A percentile compares a stretch with the other conserved stretches of the same genome.
These are phyloP conservation scores for Gymnothorax javanicus DNA, from an alignment of 2,797 vertebrate species.

Conservation along the genomic window DNA sequence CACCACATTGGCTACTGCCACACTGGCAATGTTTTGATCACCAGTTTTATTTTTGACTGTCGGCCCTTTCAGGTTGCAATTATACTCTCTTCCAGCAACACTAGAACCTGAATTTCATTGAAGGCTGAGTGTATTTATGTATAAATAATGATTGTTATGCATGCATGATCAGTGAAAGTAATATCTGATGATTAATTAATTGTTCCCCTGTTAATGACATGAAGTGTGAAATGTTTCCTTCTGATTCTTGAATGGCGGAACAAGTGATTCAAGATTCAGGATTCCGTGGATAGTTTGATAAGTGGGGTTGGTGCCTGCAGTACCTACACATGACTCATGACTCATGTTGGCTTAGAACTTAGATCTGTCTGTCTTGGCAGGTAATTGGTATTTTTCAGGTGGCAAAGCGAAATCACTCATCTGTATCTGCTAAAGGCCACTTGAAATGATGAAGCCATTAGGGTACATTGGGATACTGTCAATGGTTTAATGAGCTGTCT, in stretches of 20 bases:
- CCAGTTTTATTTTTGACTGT: constrained; percentile 5
- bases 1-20: background rate
- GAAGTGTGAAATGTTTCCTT: background rate
- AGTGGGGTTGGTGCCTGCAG: background rate
- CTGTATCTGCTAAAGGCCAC: background rate
- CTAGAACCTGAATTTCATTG: constrained; percentile 11
- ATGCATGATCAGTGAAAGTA: background rate
- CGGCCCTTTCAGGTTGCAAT: background rate
- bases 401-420: background rate
- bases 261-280: background rate
- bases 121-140: background rate
- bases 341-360: background rate
- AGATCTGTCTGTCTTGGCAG: background rate
- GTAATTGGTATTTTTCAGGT: background rate
- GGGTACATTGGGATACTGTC: background rate
- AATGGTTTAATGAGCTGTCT: background rate
- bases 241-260: background rate
- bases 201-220: background rate
- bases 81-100: background rate
- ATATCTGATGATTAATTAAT: background rate
- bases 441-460: background rate
- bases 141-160: background rate
- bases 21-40: background rate
- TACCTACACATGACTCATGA: background rate
- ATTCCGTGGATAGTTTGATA: background rate